Percentiles rank a stretch among this genome's conserved stretches.
Conservation (phyloP, 1,140 invertebrate genomes). For the Brevipalpus yothersi region DNA sequence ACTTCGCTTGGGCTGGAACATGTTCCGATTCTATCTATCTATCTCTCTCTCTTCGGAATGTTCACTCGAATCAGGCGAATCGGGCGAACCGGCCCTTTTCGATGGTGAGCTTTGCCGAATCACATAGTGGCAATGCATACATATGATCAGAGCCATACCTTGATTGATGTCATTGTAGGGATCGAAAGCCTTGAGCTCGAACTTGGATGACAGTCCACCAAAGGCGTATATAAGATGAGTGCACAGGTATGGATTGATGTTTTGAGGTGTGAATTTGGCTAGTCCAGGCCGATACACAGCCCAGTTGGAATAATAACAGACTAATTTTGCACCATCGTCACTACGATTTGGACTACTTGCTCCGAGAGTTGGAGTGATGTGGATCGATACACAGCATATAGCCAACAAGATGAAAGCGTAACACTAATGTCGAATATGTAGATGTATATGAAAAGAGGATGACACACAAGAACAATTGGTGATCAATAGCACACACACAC, state of each 20-base stretch:
- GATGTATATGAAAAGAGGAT: too few species aligned
- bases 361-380: neutral
- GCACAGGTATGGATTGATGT: constrained; percentile 83
- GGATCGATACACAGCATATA: too few species aligned
- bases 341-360: neutral
- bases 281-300: constrained; percentile 52
- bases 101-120: neutral
- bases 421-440: too few species aligned
- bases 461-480: too few species aligned
- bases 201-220: constrained; percentile 70
- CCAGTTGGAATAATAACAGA: constrained; percentile 74
- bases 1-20: too few species aligned
- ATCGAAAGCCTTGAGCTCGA: constrained; percentile 67
- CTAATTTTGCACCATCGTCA: constrained; percentile 21
- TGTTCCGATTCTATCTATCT: too few species aligned
- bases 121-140: neutral
- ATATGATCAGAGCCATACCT: constrained; percentile 39
- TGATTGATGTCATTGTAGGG: constrained; percentile 86
- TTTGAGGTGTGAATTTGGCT: constrained; percentile 70
- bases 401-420: too few species aligned
- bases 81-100: neutral
- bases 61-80: neutral
- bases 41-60: too few species aligned
- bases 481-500: too few species aligned
- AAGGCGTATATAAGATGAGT: constrained; percentile 86